Evolutionary conservation across 2,888 invertebrate genomes (phyloP).

Genomic region (Drosophila hamatofila): DNA sequence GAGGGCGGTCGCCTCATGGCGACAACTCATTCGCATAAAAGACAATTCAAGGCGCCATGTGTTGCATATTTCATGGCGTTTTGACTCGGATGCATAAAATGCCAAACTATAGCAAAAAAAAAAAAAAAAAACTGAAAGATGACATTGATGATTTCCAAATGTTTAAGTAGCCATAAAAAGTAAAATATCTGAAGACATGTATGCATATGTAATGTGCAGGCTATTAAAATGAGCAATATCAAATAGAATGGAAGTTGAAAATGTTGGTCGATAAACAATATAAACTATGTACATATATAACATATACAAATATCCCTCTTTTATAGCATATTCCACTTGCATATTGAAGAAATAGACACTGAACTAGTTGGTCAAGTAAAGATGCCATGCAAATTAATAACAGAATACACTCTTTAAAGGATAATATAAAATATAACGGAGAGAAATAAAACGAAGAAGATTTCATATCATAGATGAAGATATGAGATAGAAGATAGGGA

Average conservation of each 20-base stretch:
- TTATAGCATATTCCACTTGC: neutral
- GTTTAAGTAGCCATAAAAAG: constrained; percentile 68
- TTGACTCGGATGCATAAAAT: constrained; percentile 65
- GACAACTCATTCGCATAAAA: constrained; percentile 59
- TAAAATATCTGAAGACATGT: constrained; percentile 25
- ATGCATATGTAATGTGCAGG: constrained; percentile 32
- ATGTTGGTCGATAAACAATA: neutral
- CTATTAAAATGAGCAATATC: constrained; percentile 12
- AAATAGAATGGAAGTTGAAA: neutral
- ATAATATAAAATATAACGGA: no score
- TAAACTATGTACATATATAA: neutral
- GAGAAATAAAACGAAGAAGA: no score
- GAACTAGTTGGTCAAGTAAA: neutral
- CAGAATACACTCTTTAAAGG: neutral
- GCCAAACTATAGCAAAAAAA: constrained; percentile 22
- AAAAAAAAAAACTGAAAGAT: constrained; percentile 8
- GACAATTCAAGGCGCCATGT: constrained; percentile 74
- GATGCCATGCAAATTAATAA: no score
- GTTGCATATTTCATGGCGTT: constrained; percentile 78
- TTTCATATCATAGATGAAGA: no score
- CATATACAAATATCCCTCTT: neutral
- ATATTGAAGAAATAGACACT: neutral
- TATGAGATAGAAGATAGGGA: no score
- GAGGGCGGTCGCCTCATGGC: constrained; percentile 9
- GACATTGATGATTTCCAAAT: constrained; percentile 59